Percentiles rank a stretch among this genome's conserved stretches.
phyloP scores from a whole-genome alignment of 2,888 invertebrate genomes.

The Punctoribates punctum region DNA sequence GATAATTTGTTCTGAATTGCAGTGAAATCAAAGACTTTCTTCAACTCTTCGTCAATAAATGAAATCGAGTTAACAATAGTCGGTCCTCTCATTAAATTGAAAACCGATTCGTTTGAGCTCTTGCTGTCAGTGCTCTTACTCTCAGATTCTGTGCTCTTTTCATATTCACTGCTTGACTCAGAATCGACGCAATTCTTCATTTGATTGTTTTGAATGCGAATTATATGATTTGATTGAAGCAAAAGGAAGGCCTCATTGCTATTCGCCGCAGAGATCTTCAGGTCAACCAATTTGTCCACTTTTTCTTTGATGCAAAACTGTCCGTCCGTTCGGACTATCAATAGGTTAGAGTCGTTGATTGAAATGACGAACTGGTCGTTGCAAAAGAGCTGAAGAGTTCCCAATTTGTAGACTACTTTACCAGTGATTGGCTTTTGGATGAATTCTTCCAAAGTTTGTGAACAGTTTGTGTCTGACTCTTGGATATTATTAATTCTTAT shows the following conservation, averaged over 20 bases:
- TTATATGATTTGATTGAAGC: not conserved
- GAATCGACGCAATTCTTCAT: not conserved
- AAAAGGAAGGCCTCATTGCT: conserved; percentile 24
- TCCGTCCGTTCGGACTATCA: conserved; percentile 6
- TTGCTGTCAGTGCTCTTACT: not conserved
- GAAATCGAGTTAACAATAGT: conserved; percentile 15
- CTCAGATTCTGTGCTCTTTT: not conserved
- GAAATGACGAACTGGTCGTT: not conserved
- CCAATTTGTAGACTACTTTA: not conserved
- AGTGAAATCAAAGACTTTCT: conserved; percentile 22
- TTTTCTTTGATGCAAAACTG: conserved; percentile 21
- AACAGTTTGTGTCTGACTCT: not conserved
- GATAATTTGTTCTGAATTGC: conserved; percentile 8
- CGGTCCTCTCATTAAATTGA: not conserved
- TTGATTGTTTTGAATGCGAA: conserved; percentile 4
- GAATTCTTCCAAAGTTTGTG: not conserved
- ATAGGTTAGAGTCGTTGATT: not conserved
- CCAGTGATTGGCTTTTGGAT: not conserved
- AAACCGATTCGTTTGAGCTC: conserved; percentile 13
- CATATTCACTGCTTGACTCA: conserved; percentile 15
- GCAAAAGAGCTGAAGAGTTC: conserved; percentile 8
- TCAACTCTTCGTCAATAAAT: conserved; percentile 14
- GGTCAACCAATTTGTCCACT: not conserved
- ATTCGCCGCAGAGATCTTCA: not conserved
- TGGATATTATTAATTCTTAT: conserved; percentile 26